Evolutionary conservation across 1,140 invertebrate species (phyloP), one percentile per base, ranked within the genome.

Genomic region (Lordiphosa stackelbergi): DNA sequence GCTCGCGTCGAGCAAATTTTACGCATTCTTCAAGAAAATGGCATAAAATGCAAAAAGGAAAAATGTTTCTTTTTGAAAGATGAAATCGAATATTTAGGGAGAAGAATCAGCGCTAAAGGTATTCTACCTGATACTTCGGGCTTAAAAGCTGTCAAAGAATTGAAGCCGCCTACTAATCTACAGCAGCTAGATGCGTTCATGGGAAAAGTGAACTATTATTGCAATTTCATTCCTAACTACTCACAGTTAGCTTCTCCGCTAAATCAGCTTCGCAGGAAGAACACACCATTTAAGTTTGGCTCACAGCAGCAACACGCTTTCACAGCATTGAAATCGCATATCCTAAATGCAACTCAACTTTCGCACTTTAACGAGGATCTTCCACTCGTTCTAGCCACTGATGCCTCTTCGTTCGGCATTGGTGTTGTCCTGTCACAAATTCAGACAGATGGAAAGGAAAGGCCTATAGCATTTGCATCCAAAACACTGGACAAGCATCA

Each of bases 131-230:
- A 38, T 2, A 12, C 66, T 24, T 41, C 34, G 11, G 57, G 69
- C 40, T 41, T 56, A 5, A 34, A 74, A 13, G 63, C 55, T 34
- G 47, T 81, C 31, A 46, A 35, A 31, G 41, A 70, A 24, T 51
- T 87, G 52, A 52, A 60, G 16, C 42, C 6, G 34, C 86, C 87
- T 11, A 60, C 52, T 42, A 75, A 78, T 69, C 46, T 53, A 22
- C 52, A 63, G 60, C 85, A 87, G 36, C 24, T 88, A 48, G 55
- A 74, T 34, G 61, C 57, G 28, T 57, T 85, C 41, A 58, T 85
- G 54, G 79, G 71, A 37, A 40, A 28, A 28, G 22, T 41, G 5
- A 47, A 46, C 37, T 24, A 47, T 31, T 37, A 36, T 28, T 55
- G 42, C 34, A 38, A 47, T 8, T 24, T 55, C 35, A 48, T 48